Base-by-base conservation (phyloP, 1,140 invertebrate genomes). In the Ruditapes philippinarum region DNA sequence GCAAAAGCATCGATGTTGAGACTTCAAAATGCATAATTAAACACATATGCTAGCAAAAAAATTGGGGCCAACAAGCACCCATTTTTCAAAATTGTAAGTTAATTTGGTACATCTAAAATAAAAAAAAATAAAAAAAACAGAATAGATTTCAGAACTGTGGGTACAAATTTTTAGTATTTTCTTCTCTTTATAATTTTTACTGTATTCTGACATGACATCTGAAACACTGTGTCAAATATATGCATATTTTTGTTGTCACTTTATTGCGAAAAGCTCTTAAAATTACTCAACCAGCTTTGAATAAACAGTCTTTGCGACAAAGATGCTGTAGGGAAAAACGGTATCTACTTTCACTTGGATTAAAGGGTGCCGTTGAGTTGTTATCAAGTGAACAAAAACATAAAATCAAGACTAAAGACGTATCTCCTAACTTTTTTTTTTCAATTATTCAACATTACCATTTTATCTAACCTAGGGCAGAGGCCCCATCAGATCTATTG, bases 381-480 rank as follows among this genome's bases (percentile, higher is more conserved):
- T 70, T 70, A 70, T 70, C 36, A 40, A 70, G 65, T 70, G 65
- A 70, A 70, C 65, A 70, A 70, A 70, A 70, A 70, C 65, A 40
- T 70, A 70, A 70, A 70, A 38, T 38, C 11, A 33, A 70, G 65
- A 70, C 65, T 70, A 25, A 19, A 25, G 33, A 22, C 65, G 33
- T 70, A 70, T 70, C 14, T 38, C 38, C 65, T 38, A n/a, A n/a
- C n/a, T n/a, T n/a, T n/a, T n/a, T n/a, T n/a, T 38, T 70, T 38
- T 70, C 65, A 70, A 38, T 70, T 70, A 70, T 70, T 70, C 38
- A 70, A 70, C 65, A 70, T 70, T 70, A 70, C 65, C 65, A 70
- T 70, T 19, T n/a, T 70, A 70, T 70, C 65, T 70, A 28, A 38
- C 65, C 65, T 33, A 38, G 65, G 65, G 65, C 65, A 70, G 65